phyloP scores from a whole-genome alignment of 2,113 vertebrate genomes.

The Crotophaga sulcirostris region DNA sequence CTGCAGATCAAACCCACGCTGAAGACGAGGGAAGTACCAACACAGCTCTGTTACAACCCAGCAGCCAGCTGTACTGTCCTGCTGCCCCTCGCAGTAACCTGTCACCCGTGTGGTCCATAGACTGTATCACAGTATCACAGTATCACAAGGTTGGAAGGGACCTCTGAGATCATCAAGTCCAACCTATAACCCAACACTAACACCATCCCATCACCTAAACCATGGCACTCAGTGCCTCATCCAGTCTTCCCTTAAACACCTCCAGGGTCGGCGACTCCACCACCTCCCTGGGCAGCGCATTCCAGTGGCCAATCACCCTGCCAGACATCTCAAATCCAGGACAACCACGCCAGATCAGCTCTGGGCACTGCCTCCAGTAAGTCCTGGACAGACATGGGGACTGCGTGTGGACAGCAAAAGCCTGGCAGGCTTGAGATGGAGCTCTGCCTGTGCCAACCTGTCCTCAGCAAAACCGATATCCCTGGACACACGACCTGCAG shows the following conservation, averaged over 20 bases:
- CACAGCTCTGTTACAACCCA: not conserved
- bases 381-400: not conserved
- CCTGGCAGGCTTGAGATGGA: not conserved
- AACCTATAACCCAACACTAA: no score
- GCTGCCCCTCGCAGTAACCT: not conserved
- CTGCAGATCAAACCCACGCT: not conserved
- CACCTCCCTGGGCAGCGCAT: no score
- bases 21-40: not conserved
- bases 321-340: not conserved
- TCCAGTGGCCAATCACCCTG: no score
- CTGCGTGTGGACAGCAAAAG: not conserved
- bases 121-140: no score
- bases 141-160: no score
- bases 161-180: no score
- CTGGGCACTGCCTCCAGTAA: not conserved
- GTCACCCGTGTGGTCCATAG: not conserved
- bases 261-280: no score
- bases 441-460: rapidly evolving
- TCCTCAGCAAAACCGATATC: rapidly evolving
- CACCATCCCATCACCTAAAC: no score
- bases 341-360: not conserved
- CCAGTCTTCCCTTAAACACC: no score
- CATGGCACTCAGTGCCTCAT: no score
- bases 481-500: rapidly evolving
- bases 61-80: not conserved